Conservation (phyloP, 2,797 vertebrate genomes). For the Uromys caudimaculatus region DNA sequence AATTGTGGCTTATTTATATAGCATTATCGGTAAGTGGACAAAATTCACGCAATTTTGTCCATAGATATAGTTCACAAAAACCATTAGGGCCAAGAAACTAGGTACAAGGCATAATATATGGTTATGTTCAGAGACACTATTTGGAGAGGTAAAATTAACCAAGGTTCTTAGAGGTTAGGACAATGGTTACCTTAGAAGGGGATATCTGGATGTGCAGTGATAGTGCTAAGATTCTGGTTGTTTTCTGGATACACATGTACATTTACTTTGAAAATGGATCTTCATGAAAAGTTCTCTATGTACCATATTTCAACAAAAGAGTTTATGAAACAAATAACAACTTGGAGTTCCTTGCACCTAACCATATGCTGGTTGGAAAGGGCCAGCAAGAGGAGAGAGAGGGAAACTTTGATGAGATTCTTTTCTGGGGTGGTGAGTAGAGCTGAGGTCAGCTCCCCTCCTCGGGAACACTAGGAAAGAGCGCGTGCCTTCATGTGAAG, state of each 20-base stretch:
- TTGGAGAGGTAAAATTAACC: background rate
- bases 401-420: background rate
- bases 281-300: background rate
- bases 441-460: background rate
- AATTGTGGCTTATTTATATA: background rate
- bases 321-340: background rate
- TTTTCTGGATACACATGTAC: background rate
- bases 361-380: background rate
- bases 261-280: background rate
- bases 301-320: background rate
- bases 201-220: background rate
- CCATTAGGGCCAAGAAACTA: background rate
- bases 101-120: background rate
- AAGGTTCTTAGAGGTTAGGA: background rate
- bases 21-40: background rate
- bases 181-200: background rate
- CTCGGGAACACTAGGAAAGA: background rate
- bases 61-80: background rate
- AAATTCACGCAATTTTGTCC: background rate
- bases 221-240: background rate
- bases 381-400: background rate
- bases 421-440: background rate
- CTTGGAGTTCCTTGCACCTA: background rate
- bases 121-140: background rate
- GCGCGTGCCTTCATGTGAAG: background rate